Evolutionary conservation across 2,113 vertebrate genomes (phyloP).

Genomic region (Semnornis frantzii): DNA sequence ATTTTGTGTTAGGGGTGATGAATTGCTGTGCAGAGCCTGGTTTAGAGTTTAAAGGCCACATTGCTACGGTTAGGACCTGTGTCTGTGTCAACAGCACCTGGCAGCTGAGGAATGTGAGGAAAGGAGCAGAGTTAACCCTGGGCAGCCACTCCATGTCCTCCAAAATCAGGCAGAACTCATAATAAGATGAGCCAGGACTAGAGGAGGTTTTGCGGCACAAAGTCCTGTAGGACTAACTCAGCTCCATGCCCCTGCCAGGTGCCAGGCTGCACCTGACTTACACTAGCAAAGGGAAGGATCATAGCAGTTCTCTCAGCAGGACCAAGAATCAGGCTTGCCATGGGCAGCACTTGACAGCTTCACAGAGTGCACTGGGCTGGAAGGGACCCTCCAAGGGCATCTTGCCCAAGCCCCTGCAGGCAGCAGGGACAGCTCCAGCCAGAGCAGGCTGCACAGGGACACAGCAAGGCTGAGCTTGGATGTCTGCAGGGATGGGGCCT

Average conservation of each 20-base stretch:
- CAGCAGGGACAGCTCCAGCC: too few relatives aligned
- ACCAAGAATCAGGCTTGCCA: background rate
- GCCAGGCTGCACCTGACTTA: background rate
- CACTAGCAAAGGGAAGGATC: background rate
- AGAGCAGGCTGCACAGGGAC: too few relatives aligned
- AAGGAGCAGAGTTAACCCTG: background rate
- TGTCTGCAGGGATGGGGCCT: too few relatives aligned
- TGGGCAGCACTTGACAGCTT: background rate
- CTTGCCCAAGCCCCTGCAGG: too few relatives aligned
- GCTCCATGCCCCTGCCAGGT: background rate
- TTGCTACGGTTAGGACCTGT: background rate
- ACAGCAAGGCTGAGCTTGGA: too few relatives aligned
- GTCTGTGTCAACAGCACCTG: slow-evolving; percentile 24
- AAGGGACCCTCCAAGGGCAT: too few relatives aligned
- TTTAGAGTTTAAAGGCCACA: slow-evolving; percentile 28
- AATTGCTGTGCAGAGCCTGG: slow-evolving; percentile 26
- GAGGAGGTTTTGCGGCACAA: background rate
- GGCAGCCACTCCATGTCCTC: background rate
- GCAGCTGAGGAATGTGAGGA: slow-evolving; percentile 4
- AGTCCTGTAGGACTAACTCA: background rate
- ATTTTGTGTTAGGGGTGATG: slow-evolving; percentile 63
- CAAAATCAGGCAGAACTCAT: background rate
- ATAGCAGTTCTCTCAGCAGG: background rate
- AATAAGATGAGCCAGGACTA: background rate
- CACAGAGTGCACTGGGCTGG: too few relatives aligned